Conservation (phyloP, 2,797 vertebrate genomes). For the Ibycter americanus region DNA sequence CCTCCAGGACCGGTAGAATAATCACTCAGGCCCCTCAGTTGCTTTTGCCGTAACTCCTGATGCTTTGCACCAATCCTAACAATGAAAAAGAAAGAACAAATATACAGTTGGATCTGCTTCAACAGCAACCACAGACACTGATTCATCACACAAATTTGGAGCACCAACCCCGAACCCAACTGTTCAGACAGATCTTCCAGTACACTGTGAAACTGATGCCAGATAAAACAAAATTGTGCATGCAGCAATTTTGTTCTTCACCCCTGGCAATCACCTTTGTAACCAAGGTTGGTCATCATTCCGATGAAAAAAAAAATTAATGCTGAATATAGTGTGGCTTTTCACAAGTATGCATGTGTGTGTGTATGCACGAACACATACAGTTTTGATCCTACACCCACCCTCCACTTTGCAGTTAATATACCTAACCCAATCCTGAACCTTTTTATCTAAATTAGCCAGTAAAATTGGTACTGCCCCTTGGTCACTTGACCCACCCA, state of each 20-base stretch:
- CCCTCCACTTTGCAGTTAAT: background rate
- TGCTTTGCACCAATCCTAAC: conserved; percentile 89
- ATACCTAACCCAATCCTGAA: background rate
- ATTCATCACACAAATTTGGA: background rate
- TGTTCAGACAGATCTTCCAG: background rate
- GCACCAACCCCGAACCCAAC: background rate
- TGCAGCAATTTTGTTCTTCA: background rate
- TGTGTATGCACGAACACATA: background rate
- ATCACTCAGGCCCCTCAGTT: conserved; percentile 76
- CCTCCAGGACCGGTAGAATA: conserved; percentile 51
- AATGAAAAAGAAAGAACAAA: conserved; percentile 11
- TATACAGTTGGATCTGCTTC: background rate
- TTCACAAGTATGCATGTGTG: background rate
- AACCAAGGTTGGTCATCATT: background rate
- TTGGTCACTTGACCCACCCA: background rate
- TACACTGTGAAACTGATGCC: background rate
- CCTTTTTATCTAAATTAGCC: conserved; percentile 33
- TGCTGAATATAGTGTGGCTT: background rate
- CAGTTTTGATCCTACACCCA: background rate
- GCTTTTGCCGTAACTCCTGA: conserved; percentile 86
- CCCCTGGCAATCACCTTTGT: background rate
- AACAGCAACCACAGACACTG: background rate
- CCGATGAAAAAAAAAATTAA: background rate
- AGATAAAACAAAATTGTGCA: background rate
- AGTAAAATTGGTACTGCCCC: background rate